Base-by-base conservation (phyloP, 2,113 vertebrate species). In the Rhinolophus sinicus region DNA sequence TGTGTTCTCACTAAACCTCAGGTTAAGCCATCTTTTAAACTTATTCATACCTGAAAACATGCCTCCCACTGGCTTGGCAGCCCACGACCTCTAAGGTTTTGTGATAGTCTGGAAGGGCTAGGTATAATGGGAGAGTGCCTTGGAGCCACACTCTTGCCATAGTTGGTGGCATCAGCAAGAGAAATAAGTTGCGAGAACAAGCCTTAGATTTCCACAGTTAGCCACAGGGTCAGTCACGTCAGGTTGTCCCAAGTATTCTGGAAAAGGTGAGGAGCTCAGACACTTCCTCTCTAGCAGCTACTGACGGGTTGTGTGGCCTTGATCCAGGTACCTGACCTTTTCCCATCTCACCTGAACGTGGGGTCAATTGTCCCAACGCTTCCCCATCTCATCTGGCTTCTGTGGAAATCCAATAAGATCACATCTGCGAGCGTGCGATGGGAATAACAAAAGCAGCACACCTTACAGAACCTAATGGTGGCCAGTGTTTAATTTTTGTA, bases 401-500 rank as follows among this genome's bases (percentile, higher is more conserved):
- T 93, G 69, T 92, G 87, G 88, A 91, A 97, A 95, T 70, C 58
- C 69, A 90, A 50, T 97, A 95, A 98, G 73, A 33, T 97, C 93
- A 96, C 89, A 77, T 82, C 87, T 93, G 50, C 78, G 77, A 94
- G 40, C 38, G 11, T 56, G 24, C 40, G 91, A 62, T 75, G 50
- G 16, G 40, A 72, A 88, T 92, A 94, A 65, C 94, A 97, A 94
- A 85, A 70, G 60, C 52, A 97, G 69, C 58, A 94, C 91, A 95
- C 69, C 88, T 93, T 60, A 24, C 19, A 44, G 50, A 89, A 40
- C 64, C 33, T n/a, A 65, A 70, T 18, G 52, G 85, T 69, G 64
- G 35, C 92, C 93, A 56, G 93, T 80, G 97, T 93, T 93, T 96
- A 83, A 56, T 82, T 97, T 94, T 96, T 96, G 93, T 92, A 90